Conservation (phyloP, 2,888 invertebrate species). For the Drosophila buzzatii region DNA sequence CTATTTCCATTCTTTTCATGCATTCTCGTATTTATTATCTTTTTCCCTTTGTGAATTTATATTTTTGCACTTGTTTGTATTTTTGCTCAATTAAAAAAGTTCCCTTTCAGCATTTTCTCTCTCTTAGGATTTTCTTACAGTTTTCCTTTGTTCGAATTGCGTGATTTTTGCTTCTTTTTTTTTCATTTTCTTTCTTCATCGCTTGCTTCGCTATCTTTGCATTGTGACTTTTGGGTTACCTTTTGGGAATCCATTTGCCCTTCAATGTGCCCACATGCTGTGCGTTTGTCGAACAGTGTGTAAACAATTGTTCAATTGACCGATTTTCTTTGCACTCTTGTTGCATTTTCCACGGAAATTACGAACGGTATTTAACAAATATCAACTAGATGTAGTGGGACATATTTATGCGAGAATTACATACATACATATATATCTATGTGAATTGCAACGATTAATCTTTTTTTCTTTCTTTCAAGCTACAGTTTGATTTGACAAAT, state of each 20-base stretch:
- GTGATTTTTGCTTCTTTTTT: constrained; percentile 69
- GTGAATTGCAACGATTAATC: constrained; percentile 14
- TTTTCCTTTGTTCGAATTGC: constrained; percentile 50
- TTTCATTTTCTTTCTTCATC: neutral
- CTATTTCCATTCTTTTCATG: constrained; percentile 35
- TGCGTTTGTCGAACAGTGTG: constrained; percentile 52
- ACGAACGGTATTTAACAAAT: constrained; percentile 47
- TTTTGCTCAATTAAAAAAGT: constrained; percentile 79
- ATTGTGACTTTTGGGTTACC: constrained; percentile 60
- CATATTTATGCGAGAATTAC: constrained; percentile 20
- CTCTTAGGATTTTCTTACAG: constrained; percentile 25
- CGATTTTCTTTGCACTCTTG: constrained; percentile 43
- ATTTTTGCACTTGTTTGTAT: constrained; percentile 79
- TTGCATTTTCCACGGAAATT: constrained; percentile 72
- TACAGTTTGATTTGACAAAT: constrained; percentile 30
- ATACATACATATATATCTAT: neutral
- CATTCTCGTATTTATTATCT: constrained; percentile 1
- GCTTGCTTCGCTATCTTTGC: constrained; percentile 7
- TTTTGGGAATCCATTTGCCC: constrained; percentile 32
- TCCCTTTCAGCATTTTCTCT: constrained; percentile 19
- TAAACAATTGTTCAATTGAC: constrained; percentile 62
- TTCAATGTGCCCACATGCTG: constrained; percentile 77
- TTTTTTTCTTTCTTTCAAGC: constrained; percentile 1
- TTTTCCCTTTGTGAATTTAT: constrained; percentile 15
- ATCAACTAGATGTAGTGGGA: constrained; percentile 35